These are phyloP conservation scores for Heteropelma amictum DNA, from an alignment of 2,888 invertebrate species.

Conservation along the genomic window DNA sequence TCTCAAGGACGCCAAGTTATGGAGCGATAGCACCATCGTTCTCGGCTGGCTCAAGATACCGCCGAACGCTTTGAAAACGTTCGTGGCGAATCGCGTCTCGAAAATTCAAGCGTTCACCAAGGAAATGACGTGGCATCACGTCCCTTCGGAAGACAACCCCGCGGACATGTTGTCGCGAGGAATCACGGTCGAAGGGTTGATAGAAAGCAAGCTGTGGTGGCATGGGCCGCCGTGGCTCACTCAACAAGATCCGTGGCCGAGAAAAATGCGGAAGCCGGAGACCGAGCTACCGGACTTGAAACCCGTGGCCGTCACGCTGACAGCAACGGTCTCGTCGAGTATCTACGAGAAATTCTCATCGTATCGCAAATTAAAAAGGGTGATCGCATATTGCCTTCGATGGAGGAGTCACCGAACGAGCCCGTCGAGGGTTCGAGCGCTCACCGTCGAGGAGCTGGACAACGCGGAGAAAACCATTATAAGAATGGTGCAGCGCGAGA, in stretches of 20 bases:
- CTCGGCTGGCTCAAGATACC: constrained; percentile 55
- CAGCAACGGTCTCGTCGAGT: background rate
- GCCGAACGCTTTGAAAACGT: constrained; percentile 52
- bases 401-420: constrained; percentile 5
- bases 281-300: constrained; percentile 20
- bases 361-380: constrained; percentile 18
- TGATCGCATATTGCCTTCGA: constrained; percentile 30
- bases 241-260: constrained; percentile 5
- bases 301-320: background rate
- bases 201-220: constrained; percentile 40
- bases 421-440: background rate
- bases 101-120: constrained; percentile 40
- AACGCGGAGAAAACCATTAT: constrained; percentile 33
- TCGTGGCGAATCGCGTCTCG: constrained; percentile 55
- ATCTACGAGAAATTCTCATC: constrained; percentile 20
- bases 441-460: constrained; percentile 35
- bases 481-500: constrained; percentile 37
- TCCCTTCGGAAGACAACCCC: constrained; percentile 42
- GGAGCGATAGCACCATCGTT: constrained; percentile 56
- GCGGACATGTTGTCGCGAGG: constrained; percentile 49
- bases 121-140: constrained; percentile 34
- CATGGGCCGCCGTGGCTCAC: constrained; percentile 48
- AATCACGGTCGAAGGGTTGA: constrained; percentile 6
- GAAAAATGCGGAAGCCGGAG: background rate
- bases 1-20: constrained; percentile 14